Evolutionary conservation across 2,888 invertebrate genomes (phyloP), one percentile per base, ranked within the genome.

Genomic region (Spodoptera exigua): DNA sequence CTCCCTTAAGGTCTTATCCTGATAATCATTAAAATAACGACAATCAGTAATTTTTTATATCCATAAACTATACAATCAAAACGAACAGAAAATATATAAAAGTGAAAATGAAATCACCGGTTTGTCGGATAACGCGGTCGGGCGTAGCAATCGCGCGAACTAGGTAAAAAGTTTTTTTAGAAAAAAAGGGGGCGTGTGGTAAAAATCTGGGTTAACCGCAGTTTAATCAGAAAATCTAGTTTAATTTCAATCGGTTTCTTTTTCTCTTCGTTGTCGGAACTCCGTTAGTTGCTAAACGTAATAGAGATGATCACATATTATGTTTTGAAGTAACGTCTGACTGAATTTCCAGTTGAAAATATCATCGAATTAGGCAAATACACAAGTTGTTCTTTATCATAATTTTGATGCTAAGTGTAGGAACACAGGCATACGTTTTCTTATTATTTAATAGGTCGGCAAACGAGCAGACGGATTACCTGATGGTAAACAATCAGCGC

Each of bases 171-270:
- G 41, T 41, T 41, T 18, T 41, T 41, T 18, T 1, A 17, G 11
- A 41, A 41, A 46, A 16, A 27, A 27, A 9, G 7, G 34, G n/a
- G 45, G 12, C 34, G 34, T 7, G 17, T n/a, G 16, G 27, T 27
- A 32, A 53, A 44, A 53, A n/a, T 9, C 44, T 5, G 18, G 3
- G 12, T 35, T 21, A 32, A 54, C 14, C 17, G 10, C 37, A 13
- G 17, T 13, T 27, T 27, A 54, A 54, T 39, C 32, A 14, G 45
- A 46, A 44, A 46, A 54, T 32, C 39, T 21, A 21, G 39, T 39
- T 54, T 39, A 39, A 46, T 54, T 54, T 37, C 43, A n/a, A 10
- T 37, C 12, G 3, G 9, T 54, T 39, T 17, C 3, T 13, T 39
- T 32, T 27, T 37, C 9, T 1, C 13, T 43, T 13, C 13, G 2